Evolutionary conservation across 1,140 invertebrate genomes (phyloP), one percentile per base, ranked within the genome.

Genomic region (Euura lappo): DNA sequence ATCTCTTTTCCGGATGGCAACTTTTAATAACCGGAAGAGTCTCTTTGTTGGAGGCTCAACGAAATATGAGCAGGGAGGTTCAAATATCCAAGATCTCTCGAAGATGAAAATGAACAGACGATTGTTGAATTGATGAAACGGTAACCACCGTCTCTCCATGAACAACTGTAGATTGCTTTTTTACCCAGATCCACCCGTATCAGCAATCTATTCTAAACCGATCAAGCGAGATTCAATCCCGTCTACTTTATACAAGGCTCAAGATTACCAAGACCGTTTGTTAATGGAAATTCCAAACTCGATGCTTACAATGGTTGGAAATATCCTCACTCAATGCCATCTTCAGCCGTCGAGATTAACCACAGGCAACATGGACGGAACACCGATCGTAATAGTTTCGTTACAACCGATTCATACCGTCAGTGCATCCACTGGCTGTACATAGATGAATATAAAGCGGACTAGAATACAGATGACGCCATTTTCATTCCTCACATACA

Each of bases 21-120:
- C 28, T 28, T 28, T 28, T 28, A 28, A 28, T 28, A 28, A 28
- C 28, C 28, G 28, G 1, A 28, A 28, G 2, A 28, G 2, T 76
- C 11, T 75, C 76, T 10, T 68, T 77, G 66, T 64, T 77, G 71
- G 76, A 77, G 71, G 65, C 75, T 51, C 74, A 77, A 44, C 76
- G 75, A 60, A 77, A 77, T 44, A 77, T 75, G 76, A 77, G 74
- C 42, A 43, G 51, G 13, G 51, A 8, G 6, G 51, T 60, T 60
- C 8, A 60, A 60, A 60, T 60, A 60, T 8, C 13, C 51, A n/a
- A 60, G 51, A 60, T n/a, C 3, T 6, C 51, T 60, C 10, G 51
- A 60, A 60, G 51, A 60, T 60, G 51, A 60, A 60, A 60, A 60
- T 60, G 51, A 60, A 11, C 4, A 60, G 51, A 5, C 4, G 51